Percentiles rank a stretch among this genome's conserved stretches.
Conservation (phyloP, 1,140 invertebrate genomes). For the Lasioglossum albipes region DNA sequence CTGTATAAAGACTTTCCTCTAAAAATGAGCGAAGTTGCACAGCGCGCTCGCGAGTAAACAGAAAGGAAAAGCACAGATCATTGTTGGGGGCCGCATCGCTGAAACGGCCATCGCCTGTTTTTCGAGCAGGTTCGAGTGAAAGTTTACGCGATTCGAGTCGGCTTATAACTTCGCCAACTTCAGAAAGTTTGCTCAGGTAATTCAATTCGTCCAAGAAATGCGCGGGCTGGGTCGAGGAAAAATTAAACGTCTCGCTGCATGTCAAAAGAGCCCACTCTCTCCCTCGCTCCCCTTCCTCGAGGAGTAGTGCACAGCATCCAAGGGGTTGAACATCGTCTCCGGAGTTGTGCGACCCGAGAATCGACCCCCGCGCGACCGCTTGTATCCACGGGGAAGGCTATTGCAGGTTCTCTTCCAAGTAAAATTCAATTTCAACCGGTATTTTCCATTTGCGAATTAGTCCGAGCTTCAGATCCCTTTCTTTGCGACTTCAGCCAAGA, state of each 20-base stretch:
- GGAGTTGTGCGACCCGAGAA: slow-evolving; percentile 51
- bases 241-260: slow-evolving; percentile 55
- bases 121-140: neutral
- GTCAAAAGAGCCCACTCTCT: slow-evolving; percentile 46
- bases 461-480: slow-evolving; percentile 12
- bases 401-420: slow-evolving; percentile 66
- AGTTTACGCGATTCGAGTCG: slow-evolving; percentile 15
- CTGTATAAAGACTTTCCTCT: too few species aligned
- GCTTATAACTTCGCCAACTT: neutral
- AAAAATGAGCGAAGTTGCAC: too few species aligned
- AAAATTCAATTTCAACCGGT: slow-evolving; percentile 68
- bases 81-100: too few species aligned
- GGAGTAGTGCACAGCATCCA: slow-evolving; percentile 7
- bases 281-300: neutral
- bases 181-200: slow-evolving; percentile 40
- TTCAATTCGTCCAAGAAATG: slow-evolving; percentile 46
- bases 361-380: slow-evolving; percentile 9
- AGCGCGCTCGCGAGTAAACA: too few species aligned
- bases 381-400: slow-evolving; percentile 60
- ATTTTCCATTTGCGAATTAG: slow-evolving; percentile 70
- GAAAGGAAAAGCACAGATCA: too few species aligned
- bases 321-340: slow-evolving; percentile 40
- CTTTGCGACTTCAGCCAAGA: too few species aligned
- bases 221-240: neutral
- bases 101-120: too few species aligned